A percentile compares a stretch with the other conserved stretches of the same genome.
These are phyloP conservation scores for Mareca penelope DNA, from an alignment of 2,797 vertebrate species.

Conservation along the genomic window DNA sequence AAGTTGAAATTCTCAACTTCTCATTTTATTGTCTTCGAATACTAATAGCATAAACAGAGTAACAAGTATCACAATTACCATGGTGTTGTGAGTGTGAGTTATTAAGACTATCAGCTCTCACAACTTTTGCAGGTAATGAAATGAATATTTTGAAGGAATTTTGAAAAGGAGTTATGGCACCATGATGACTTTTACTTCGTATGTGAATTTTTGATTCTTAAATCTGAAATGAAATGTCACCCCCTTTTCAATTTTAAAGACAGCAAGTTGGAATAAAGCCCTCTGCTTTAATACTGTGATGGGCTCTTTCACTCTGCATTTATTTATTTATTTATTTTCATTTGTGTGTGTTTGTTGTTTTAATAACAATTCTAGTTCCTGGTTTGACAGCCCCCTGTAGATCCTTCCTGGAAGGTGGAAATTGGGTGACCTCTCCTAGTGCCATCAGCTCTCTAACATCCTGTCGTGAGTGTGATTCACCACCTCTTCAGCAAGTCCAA, in stretches of 20 bases:
- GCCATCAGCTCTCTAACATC: neutral
- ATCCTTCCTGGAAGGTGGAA: neutral
- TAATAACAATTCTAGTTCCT: neutral
- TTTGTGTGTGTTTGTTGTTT: neutral
- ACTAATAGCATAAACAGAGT: conserved; percentile 11
- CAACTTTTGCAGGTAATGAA: neutral
- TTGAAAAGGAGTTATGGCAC: neutral
- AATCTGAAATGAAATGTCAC: neutral
- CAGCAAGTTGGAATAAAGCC: neutral
- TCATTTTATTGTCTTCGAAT: neutral
- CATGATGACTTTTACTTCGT: neutral
- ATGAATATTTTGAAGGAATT: neutral
- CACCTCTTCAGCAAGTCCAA: neutral
- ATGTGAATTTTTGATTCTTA: neutral
- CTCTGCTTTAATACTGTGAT: neutral
- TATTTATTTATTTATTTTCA: neutral
- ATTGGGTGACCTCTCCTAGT: neutral
- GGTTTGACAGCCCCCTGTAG: neutral
- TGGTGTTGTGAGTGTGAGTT: neutral
- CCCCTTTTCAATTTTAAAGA: neutral
- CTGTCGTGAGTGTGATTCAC: neutral
- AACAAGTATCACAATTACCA: neutral
- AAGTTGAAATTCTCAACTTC: neutral
- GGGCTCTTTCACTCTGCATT: neutral
- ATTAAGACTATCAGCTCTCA: neutral